Percentiles rank a stretch among this genome's conserved stretches.
Conservation (phyloP, 2,888 invertebrate genomes). For the Dascillus cervinus region DNA sequence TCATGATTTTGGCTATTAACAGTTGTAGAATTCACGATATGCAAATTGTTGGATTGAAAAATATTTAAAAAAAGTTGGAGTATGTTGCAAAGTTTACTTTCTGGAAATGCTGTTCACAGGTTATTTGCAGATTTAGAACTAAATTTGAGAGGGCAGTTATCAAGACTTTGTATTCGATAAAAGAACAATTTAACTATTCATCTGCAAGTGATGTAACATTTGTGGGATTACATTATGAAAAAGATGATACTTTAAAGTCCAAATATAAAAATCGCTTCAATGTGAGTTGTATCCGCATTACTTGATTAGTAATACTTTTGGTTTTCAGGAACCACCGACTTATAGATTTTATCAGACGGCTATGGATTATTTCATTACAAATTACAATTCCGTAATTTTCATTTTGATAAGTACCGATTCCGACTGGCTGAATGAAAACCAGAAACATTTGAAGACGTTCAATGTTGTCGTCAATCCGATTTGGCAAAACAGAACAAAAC, state of each 20-base stretch:
- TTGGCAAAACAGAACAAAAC: too few species aligned
- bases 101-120: too few species aligned
- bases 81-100: too few species aligned
- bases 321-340: slow-evolving; percentile 3
- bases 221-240: slow-evolving; percentile 5
- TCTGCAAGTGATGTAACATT: slow-evolving; percentile 1
- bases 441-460: neutral
- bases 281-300: too few species aligned
- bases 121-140: too few species aligned
- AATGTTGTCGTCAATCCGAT: neutral
- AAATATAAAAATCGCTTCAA: too few species aligned
- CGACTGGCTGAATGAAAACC: neutral
- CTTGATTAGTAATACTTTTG: neutral
- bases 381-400: slow-evolving; percentile 3
- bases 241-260: too few species aligned
- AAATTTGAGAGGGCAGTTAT: too few species aligned
- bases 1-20: neutral
- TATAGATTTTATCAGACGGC: slow-evolving; percentile 4
- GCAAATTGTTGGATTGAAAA: slow-evolving; percentile 1
- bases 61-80: slow-evolving; percentile 1
- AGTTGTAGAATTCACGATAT: slow-evolving; percentile 2
- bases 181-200: neutral
- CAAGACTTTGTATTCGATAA: too few species aligned
- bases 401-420: slow-evolving; percentile 1
- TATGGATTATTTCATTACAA: slow-evolving; percentile 3